Evolutionary conservation across 2,113 vertebrate genomes (phyloP).

Genomic region (Odocoileus virginianus): DNA sequence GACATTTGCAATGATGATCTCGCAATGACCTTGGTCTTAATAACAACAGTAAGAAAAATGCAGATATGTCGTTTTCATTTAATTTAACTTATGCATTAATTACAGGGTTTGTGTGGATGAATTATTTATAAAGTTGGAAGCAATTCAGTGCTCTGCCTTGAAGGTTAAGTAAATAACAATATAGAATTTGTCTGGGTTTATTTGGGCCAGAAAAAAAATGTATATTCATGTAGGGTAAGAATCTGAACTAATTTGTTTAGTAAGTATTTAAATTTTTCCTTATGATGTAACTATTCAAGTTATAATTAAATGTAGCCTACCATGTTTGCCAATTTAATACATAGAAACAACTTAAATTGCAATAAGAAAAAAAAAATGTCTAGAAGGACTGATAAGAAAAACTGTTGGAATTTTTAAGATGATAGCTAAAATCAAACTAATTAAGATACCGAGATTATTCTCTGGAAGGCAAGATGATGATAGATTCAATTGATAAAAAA

Average conservation of each 20-base stretch:
- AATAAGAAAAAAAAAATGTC: not conserved
- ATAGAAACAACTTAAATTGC: not conserved
- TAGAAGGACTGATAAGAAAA: not conserved
- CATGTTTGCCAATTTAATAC: not conserved
- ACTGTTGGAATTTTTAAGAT: not conserved
- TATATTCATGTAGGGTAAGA: not conserved
- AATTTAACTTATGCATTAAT: not conserved
- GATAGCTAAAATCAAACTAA: constrained; percentile 5
- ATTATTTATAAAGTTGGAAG: not conserved
- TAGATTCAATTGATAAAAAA: not conserved
- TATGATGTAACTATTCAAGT: not conserved
- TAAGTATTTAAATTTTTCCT: not conserved
- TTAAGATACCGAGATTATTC: not conserved
- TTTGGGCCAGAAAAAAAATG: not conserved
- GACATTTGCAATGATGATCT: not conserved
- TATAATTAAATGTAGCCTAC: not conserved
- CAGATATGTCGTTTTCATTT: not conserved
- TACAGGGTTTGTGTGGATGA: not conserved
- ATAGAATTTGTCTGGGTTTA: not conserved
- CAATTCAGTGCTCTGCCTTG: not conserved
- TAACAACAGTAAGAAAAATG: not conserved
- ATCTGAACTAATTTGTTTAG: not conserved
- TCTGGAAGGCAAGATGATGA: not conserved
- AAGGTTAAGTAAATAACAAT: not conserved
- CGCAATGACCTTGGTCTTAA: not conserved